Evolutionary conservation across 2,113 vertebrate genomes (phyloP).

Genomic region (Rhodinocichla rosea): DNA sequence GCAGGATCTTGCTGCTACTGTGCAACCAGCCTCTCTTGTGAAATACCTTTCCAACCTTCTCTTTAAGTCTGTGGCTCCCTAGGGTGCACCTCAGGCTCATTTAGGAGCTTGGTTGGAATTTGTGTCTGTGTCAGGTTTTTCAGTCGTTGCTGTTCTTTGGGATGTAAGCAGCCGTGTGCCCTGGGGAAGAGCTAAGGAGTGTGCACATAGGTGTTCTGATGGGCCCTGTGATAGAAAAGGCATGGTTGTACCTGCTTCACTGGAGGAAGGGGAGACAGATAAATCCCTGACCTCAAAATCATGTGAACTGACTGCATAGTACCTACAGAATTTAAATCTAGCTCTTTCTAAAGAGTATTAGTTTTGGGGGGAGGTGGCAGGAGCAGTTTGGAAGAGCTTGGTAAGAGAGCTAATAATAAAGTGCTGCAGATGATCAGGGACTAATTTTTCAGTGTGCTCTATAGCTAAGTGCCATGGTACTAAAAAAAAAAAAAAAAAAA

Average conservation of each 20-base stretch:
- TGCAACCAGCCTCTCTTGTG: neutral
- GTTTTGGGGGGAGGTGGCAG: neutral
- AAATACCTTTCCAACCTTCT: neutral
- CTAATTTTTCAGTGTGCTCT: neutral
- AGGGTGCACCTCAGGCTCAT: neutral
- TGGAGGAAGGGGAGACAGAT: neutral
- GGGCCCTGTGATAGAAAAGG: neutral
- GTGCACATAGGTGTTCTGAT: neutral
- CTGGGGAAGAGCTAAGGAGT: neutral
- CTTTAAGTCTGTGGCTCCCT: neutral
- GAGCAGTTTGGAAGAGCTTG: neutral
- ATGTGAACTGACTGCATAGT: neutral
- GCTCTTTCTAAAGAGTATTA: accelerated
- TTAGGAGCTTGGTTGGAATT: neutral
- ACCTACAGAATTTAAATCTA: neutral
- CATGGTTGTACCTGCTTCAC: neutral
- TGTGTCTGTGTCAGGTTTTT: neutral
- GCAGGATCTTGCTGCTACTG: neutral
- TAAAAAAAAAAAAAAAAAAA: neutral
- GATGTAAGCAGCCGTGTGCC: neutral
- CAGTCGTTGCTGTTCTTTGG: accelerated
- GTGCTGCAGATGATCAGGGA: neutral
- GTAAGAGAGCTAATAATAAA: neutral
- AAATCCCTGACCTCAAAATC: neutral
- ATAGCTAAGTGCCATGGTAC: neutral